Evolutionary conservation across 2,888 invertebrate genomes (phyloP).

Genomic region (Himalopsyche anomala): DNA sequence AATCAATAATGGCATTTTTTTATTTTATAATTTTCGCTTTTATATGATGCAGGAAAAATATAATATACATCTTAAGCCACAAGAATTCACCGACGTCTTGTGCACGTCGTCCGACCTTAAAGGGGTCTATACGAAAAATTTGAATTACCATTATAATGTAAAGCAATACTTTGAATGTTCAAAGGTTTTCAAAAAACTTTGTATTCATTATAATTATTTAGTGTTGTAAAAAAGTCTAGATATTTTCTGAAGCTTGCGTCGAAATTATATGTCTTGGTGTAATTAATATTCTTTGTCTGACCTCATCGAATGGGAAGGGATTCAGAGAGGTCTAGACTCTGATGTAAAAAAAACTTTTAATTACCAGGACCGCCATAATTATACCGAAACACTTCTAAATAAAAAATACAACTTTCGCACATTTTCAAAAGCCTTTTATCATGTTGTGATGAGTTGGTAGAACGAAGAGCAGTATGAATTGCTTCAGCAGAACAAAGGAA

Average conservation of each 20-base stretch:
- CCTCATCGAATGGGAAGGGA: not conserved
- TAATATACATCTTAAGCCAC: too few relatives aligned
- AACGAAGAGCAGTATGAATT: too few relatives aligned
- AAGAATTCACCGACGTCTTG: too few relatives aligned
- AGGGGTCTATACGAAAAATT: not conserved
- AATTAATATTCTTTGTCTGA: constrained; percentile 31
- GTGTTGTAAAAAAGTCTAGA: not conserved
- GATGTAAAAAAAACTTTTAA: constrained; percentile 1
- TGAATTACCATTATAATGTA: not conserved
- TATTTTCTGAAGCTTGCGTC: not conserved
- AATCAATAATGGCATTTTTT: too few relatives aligned
- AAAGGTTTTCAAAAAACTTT: not conserved
- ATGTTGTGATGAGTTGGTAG: not conserved
- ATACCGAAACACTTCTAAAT: constrained; percentile 12
- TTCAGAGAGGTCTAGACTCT: constrained; percentile 32
- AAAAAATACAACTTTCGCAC: not conserved
- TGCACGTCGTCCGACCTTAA: too few relatives aligned
- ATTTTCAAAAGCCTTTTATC: not conserved
- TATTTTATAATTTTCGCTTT: too few relatives aligned
- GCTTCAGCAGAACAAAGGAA: too few relatives aligned
- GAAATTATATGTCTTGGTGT: constrained; percentile 9
- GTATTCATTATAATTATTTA: not conserved
- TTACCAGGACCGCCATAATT: constrained; percentile 25
- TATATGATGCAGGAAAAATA: too few relatives aligned
- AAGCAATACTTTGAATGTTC: not conserved